Base-by-base conservation (phyloP, 2,113 vertebrate species). In the Pelvicachromis taeniatus region DNA sequence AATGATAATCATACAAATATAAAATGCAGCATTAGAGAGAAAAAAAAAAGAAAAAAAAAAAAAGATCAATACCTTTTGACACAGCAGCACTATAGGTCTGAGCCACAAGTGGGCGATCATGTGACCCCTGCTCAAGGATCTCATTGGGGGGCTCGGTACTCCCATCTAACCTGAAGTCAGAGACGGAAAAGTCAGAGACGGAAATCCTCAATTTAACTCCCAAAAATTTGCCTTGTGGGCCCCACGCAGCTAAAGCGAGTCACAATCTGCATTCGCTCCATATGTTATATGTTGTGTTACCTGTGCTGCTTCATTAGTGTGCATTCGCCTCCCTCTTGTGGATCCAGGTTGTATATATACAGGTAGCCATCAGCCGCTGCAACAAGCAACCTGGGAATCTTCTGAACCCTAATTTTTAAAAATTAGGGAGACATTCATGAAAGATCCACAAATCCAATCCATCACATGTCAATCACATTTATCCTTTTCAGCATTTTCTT, bases 261-360 rank as follows among this genome's bases (percentile, higher is more conserved):
- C 26, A 75, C 68, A 31, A 19, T 50, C 17, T 75, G 19, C 77
- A 29, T 29, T n/a, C n/a, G n/a, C n/a, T n/a, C n/a, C n/a, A n/a
- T n/a, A n/a, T n/a, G n/a, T n/a, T n/a, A n/a, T n/a, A 26, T 35
- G 53, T 11, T 35, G 29, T 73, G 95, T 96, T 93, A 99, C 98
- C 97, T 98, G 96, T 99, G 99, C 95, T 99, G 99, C 87, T 99
- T 99, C 97, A 98, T 99, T 78, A 99, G 95, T 12, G 98, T 98
- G 85, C 99, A 99, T 85, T 99, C 99, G 5, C 99, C 98, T 2
- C 99, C 98, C 40, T 99, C 98, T 79, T 99, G 99, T 31, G 99
- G 98, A 91, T 99, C 99, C 88, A 99, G 92, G 95, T 99, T 99
- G 95, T 99, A 99, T 94, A 99, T 97, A 91, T 99, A 99, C 48